Percentiles rank a stretch among this genome's conserved stretches.
Conservation (phyloP, 2,797 vertebrate species). For the Amphiprion clarkii region DNA sequence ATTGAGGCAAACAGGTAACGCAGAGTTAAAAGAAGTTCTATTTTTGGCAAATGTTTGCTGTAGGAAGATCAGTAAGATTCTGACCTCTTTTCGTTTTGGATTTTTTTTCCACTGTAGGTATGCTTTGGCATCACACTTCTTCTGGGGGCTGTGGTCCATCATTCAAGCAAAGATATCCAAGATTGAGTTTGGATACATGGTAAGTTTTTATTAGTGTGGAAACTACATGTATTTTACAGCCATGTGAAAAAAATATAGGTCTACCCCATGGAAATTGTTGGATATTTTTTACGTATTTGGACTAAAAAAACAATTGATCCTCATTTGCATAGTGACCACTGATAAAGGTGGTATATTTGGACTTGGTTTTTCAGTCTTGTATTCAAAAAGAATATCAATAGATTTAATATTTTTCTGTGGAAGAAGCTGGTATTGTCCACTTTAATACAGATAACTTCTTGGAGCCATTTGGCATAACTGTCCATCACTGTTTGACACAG, state of each 20-base stretch:
- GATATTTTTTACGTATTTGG: too few relatives aligned
- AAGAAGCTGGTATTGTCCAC: too few relatives aligned
- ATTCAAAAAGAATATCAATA: too few relatives aligned
- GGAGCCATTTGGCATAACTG: too few relatives aligned
- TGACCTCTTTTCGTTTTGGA: neutral
- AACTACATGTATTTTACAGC: neutral
- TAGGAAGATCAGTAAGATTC: neutral
- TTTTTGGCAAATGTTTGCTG: neutral
- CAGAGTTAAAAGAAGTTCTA: neutral
- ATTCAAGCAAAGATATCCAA: conserved; percentile 95
- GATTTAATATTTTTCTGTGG: too few relatives aligned
- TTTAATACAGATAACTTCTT: too few relatives aligned
- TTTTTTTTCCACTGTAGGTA: conserved; percentile 81
- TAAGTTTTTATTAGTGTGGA: conserved; percentile 73
- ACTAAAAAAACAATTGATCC: too few relatives aligned
- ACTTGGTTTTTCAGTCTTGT: too few relatives aligned
- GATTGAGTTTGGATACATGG: conserved; percentile 97
- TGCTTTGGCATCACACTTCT: conserved; percentile 93
- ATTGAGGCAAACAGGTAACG: conserved; percentile 89
- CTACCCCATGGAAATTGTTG: too few relatives aligned
- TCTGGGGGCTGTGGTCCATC: conserved; percentile 97
- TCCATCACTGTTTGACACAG: too few relatives aligned
- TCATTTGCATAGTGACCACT: too few relatives aligned
- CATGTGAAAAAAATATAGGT: neutral
- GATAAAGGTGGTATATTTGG: too few relatives aligned